Base-by-base conservation (phyloP, 2,888 invertebrate genomes). In the Molorchus minor region DNA sequence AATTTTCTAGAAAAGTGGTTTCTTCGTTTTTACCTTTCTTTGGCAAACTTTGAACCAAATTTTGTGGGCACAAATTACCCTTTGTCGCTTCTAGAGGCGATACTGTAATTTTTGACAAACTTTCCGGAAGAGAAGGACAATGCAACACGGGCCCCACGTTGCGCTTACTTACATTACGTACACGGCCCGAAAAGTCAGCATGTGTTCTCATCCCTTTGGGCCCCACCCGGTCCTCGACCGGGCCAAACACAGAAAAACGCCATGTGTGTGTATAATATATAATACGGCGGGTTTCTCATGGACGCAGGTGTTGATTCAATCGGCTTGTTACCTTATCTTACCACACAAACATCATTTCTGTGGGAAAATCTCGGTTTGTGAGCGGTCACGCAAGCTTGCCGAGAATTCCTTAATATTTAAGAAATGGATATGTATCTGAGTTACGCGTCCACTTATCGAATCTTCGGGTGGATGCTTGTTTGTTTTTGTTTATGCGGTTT, bases 251-350 rank as follows among this genome's bases (percentile, higher is more conserved):
- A 40, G 40, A 36, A 46, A 35, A 58, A 58, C 46, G 55, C 61
- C 54, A 58, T 58, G 56, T 58, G 64, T 54, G 45, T 52, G 38
- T 51, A 15, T 4, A 15, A 10, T 12, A 7, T 16, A 10, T 38
- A 13, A 16, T n/a, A 29, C 56, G 43, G 41, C 17, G 56, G 56
- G 47, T 71, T 76, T 77, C 77, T 75, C 76, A 77, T 75, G 75
- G 65, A 69, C 63, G 77, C 77, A 77, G 77, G 77, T 77, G 77
- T 76, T 74, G 72, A 72, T 75, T 75, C 74, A 75, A 76, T 75
- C 75, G 70, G 72, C 68, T 70, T 60, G 72, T 73, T 73, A 73
- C 72, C 74, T 76, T 76, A 76, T 76, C 74, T 75, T 67, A 69
- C 69, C 72, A 70, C 71, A 74, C 75, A 74, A 74, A 76, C 70